Conservation (phyloP, 2,888 invertebrate species). For the Macrosiphum euphorbiae region DNA sequence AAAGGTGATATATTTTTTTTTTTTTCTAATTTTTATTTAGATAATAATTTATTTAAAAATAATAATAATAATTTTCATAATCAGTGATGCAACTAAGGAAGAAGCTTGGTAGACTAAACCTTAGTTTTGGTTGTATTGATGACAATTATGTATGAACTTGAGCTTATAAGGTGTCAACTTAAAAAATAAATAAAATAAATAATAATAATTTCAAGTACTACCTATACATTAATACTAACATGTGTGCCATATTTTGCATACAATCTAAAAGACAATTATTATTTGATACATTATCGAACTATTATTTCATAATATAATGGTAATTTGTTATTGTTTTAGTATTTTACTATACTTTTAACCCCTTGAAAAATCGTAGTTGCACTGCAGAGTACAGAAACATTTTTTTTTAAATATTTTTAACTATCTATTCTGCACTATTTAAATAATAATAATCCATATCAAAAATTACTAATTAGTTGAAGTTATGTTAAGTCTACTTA, state of each 20-base stretch:
- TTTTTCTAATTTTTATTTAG: background rate
- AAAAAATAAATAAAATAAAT: background rate
- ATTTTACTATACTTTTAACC: background rate
- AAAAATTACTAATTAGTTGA: background rate
- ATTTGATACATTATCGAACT: background rate
- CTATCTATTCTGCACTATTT: background rate
- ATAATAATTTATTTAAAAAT: no score
- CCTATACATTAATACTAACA: background rate
- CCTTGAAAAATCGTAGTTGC: background rate
- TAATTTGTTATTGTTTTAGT: background rate
- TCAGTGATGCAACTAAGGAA: background rate
- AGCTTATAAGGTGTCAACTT: no score
- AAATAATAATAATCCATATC: background rate
- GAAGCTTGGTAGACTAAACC: background rate
- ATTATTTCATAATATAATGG: background rate
- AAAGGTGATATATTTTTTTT: slow-evolving; percentile 36
- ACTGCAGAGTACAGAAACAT: background rate
- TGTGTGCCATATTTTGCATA: background rate
- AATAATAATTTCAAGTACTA: background rate
- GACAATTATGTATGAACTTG: no score
- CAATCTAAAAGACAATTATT: background rate
- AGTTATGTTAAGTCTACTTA: background rate
- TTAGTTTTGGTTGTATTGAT: background rate
- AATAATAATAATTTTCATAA: background rate
- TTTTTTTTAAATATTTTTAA: background rate